Base-by-base conservation (phyloP, 2,888 invertebrate species). In the Bhutanitis thaidina region DNA sequence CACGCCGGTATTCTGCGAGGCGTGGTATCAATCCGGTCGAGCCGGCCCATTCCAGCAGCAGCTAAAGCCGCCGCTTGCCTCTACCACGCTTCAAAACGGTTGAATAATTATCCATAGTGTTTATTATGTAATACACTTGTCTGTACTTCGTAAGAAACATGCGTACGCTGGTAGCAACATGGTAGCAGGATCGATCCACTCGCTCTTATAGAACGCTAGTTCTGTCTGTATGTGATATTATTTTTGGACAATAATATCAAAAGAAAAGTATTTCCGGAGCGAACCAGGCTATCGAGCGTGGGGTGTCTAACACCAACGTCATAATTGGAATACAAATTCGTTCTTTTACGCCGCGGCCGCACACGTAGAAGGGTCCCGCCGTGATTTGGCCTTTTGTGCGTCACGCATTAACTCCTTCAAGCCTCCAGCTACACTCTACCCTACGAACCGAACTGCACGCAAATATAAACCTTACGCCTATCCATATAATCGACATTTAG, bases 321-420 rank as follows among this genome's bases (percentile, higher is more conserved):
- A 82, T 88, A 89, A 89, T 89, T 88, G 86, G 83, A 87, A 85
- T 87, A 88, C 88, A 87, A 88, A 87, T 88, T 86, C 77, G 74
- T 80, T 81, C 81, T 86, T 84, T 84, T 86, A 80, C 81, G 80
- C 74, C 71, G 65, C 69, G 75, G 74, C 69, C 74, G 73, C 80
- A 64, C 80, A 64, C 58, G 60, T 65, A 64, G 64, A 80, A 80
- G 80, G 80, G 52, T 47, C 43, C 47, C 27, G 47, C 81, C 81
- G 85, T 88, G 88, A 88, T 88, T 88, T 88, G 80, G 85, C 76
- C 87, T 86, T 88, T 89, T 89, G 88, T 89, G 85, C 78, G 76
- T 71, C 86, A 86, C 87, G 85, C 86, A 86, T 87, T 86, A 87
- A 85, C 85, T 88, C 86, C 87, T 87, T 86, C 80, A 77, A 74